Evolutionary conservation across 2,797 vertebrate genomes (phyloP).

Genomic region (Spinibarbus caldwelli): DNA sequence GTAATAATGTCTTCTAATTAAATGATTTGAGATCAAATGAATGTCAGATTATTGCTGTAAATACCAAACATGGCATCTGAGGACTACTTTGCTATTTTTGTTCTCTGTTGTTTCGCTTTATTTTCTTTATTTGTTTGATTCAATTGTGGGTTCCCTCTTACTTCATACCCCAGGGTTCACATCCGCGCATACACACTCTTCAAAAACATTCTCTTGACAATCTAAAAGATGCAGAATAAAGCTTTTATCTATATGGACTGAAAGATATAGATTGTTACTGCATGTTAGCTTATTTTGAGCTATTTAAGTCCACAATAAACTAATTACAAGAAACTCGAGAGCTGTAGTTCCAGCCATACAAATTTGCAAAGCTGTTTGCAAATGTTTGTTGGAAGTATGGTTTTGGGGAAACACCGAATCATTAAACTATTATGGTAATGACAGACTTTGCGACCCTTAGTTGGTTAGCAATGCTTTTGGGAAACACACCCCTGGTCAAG

Average conservation of each 20-base stretch:
- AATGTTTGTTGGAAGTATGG: neutral
- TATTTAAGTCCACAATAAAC: neutral
- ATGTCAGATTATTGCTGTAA: too few relatives aligned
- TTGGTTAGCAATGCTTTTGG: neutral
- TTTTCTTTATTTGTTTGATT: neutral
- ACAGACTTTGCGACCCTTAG: too few relatives aligned
- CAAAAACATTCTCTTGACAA: neutral
- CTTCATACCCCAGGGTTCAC: neutral
- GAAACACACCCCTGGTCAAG: neutral
- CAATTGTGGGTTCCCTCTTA: neutral
- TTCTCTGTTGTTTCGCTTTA: neutral
- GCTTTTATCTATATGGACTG: neutral
- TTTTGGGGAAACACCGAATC: too few relatives aligned
- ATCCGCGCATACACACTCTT: neutral
- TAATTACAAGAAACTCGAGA: neutral
- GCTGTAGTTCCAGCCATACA: neutral
- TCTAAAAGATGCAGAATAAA: neutral
- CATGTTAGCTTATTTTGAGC: neutral
- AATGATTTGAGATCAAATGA: too few relatives aligned
- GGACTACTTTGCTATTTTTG: too few relatives aligned
- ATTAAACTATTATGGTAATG: neutral
- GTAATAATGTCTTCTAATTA: too few relatives aligned
- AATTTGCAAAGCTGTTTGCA: neutral
- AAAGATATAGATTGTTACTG: neutral
- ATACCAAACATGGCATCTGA: too few relatives aligned